Evolutionary conservation across 2,113 vertebrate species (phyloP), one percentile per base, ranked within the genome.

Genomic region (Benitochromis conjunctus): DNA sequence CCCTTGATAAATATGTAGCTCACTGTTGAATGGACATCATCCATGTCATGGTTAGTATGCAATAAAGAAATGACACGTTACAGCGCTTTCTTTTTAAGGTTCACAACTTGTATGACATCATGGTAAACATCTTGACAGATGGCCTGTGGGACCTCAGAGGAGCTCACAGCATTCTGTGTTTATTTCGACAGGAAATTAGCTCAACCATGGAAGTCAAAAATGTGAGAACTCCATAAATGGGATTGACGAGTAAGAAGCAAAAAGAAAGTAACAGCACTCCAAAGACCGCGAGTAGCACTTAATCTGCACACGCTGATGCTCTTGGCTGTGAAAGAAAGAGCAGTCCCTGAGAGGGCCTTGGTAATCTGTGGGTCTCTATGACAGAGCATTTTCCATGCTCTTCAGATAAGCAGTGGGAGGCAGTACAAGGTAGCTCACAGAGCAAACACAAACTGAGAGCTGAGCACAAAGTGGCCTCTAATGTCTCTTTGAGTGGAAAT

Each of bases 41-140:
- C 43, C 16, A 48, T 2, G 5, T 31, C 51, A 13, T 21, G 41
- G 78, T 66, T 46, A 7, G 53, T 14, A 7, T 13, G n/a, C 24
- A 38, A 2, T 24, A 21, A 84, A 78, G 51, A 60, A 76, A 26
- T 58, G 80, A 88, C 78, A 80, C 3, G 74, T 79, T 36, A 5
- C 19, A n/a, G 77, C 57, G 76, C 31, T 26, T 81, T 79, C 13
- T 31, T 85, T 82, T 83, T 76, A 83, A 84, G 85, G 85, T 87
- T 82, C 89, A 91, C 87, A 79, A 66, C 88, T 4, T 29, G 48
- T 41, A 66, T 93, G 91, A 92, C 91, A 85, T 93, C 89, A 92
- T 85, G 62, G 56, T 54, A 81, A 91, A 91, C 58, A 84, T 41
- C 9, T 34, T 86, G 89, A 89, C 66, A 36, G 36, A 83, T 12